Evolutionary conservation across 2,888 invertebrate species (phyloP).

Genomic region (Pollenia angustigena): DNA sequence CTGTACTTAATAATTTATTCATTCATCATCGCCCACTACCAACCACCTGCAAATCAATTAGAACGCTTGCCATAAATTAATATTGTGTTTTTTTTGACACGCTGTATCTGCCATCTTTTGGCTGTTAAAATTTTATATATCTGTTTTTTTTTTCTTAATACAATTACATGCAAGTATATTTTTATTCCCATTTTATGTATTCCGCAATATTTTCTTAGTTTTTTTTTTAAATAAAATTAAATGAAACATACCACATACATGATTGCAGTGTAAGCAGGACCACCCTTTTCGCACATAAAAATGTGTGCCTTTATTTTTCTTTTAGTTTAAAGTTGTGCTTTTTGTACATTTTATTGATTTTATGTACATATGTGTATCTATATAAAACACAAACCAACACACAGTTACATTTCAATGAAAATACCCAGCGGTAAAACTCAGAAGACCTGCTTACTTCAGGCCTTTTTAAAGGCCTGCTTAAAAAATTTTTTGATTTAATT

Average conservation of each 20-base stretch:
- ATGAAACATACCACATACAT: conserved; percentile 22
- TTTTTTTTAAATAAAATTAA: conserved; percentile 22
- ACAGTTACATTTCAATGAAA: conserved; percentile 5
- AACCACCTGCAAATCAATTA: neutral
- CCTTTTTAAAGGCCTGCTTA: too few relatives aligned
- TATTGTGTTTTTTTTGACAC: neutral
- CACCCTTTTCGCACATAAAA: neutral
- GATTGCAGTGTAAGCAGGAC: neutral
- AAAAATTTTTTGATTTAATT: too few relatives aligned
- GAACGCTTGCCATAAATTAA: neutral
- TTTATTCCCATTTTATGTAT: neutral
- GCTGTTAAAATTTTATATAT: neutral
- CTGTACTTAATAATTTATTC: too few relatives aligned
- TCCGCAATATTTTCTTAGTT: neutral
- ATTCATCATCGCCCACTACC: too few relatives aligned
- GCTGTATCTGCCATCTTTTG: neutral
- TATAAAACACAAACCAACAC: neutral
- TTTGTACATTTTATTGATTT: neutral
- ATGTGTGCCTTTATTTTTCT: neutral
- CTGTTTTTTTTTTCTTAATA: neutral
- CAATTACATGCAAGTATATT: conserved; percentile 9
- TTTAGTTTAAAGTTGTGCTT: neutral
- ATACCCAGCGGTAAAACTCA: too few relatives aligned
- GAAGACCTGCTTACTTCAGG: too few relatives aligned
- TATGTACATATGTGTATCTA: neutral